These are phyloP conservation scores for Limnephilus lunatus DNA, from an alignment of 2,888 invertebrate species.

Conservation along the genomic window DNA sequence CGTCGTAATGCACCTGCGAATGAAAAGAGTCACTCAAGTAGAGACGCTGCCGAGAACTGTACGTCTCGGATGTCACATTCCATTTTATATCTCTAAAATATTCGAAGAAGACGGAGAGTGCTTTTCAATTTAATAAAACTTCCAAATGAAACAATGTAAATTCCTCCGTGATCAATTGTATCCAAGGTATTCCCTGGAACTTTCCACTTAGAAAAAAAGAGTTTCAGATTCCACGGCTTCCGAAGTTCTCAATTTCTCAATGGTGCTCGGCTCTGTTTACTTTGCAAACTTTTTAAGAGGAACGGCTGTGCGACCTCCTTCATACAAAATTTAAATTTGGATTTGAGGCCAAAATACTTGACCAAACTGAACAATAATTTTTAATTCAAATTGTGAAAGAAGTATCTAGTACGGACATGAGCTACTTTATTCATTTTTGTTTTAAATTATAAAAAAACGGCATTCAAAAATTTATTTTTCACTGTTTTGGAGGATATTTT, in stretches of 20 bases:
- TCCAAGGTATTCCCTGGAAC: background rate
- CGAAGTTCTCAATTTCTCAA: background rate
- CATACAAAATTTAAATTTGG: too few species aligned
- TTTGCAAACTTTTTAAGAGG: background rate
- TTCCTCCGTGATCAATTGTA: background rate
- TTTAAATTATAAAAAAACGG: too few species aligned
- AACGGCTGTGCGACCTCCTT: too few species aligned
- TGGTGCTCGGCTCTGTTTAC: background rate
- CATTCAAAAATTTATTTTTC: too few species aligned
- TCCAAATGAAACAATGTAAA: background rate
- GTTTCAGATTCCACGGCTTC: background rate
- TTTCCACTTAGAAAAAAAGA: background rate
- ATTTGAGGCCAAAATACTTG: too few species aligned
- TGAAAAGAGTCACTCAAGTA: background rate
- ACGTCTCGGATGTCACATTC: background rate
- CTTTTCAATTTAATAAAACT: slow-evolving; percentile 15
- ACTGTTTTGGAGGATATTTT: too few species aligned
- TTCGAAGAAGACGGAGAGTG: background rate
- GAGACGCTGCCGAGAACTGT: background rate
- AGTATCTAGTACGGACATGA: too few species aligned
- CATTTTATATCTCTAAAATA: background rate
- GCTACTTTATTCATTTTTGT: too few species aligned
- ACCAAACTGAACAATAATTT: too few species aligned
- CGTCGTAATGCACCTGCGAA: background rate
- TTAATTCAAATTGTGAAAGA: too few species aligned